phyloP scores from a whole-genome alignment of 2,113 vertebrate genomes.

The Marmota flaviventris region DNA sequence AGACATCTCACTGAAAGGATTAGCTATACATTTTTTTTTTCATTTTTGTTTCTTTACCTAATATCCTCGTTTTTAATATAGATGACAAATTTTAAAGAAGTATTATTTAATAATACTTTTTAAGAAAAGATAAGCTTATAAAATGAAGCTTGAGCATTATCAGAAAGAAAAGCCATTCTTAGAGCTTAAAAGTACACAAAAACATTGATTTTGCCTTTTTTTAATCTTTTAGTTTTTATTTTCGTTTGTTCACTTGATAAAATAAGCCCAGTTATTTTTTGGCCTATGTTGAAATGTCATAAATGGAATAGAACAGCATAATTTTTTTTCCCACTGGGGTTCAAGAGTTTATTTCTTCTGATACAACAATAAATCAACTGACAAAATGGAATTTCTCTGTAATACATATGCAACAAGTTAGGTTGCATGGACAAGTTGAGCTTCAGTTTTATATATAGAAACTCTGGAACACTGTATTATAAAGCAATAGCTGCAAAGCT shows the following conservation, averaged over 20 bases:
- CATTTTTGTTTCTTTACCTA: slow-evolving; percentile 10
- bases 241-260: slow-evolving; percentile 45
- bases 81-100: not conserved
- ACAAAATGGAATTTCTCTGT: slow-evolving; percentile 77
- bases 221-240: not conserved
- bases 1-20: not conserved
- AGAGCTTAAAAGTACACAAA: not conserved
- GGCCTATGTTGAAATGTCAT: slow-evolving; percentile 47
- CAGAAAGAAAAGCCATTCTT: not conserved
- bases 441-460: slow-evolving; percentile 35
- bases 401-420: slow-evolving; percentile 69
- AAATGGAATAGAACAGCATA: slow-evolving; percentile 44
- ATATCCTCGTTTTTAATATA: not conserved
- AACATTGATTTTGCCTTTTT: not conserved
- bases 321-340: slow-evolving; percentile 36
- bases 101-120: not conserved
- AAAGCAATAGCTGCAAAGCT: slow-evolving; percentile 18
- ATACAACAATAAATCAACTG: slow-evolving; percentile 73
- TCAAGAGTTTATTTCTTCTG: slow-evolving; percentile 71
- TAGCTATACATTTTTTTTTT: not conserved
- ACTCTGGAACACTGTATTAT: slow-evolving; percentile 50
- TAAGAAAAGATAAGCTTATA: not conserved
- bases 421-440: slow-evolving; percentile 47
- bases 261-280: slow-evolving; percentile 41
- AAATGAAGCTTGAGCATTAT: not conserved